Evolutionary conservation across 2,113 vertebrate genomes (phyloP).

Genomic region (Acinonyx jubatus): DNA sequence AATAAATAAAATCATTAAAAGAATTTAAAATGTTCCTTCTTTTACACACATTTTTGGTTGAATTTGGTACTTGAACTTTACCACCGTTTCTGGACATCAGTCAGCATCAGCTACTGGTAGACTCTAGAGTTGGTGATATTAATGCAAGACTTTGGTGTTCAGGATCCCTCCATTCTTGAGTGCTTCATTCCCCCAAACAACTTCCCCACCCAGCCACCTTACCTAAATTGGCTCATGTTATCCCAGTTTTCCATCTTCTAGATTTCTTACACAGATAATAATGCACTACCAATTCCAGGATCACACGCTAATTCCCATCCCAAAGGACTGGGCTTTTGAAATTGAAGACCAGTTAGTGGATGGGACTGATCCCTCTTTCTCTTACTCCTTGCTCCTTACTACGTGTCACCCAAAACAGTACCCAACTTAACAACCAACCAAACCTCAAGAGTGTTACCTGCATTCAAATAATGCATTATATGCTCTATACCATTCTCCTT

Average conservation of each 20-base stretch:
- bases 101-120: neutral
- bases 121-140: neutral
- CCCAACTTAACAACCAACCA: neutral
- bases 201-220: neutral
- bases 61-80: neutral
- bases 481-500: neutral
- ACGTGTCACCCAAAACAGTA: neutral
- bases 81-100: neutral
- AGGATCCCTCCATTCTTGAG: neutral
- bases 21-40: neutral
- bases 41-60: neutral
- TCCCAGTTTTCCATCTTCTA: neutral
- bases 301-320: neutral
- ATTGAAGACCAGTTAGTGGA: rapidly evolving
- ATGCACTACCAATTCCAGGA: neutral
- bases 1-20: no score
- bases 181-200: rapidly evolving
- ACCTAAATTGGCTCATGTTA: neutral
- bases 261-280: neutral
- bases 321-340: neutral
- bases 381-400: neutral
- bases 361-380: neutral
- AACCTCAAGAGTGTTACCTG: neutral
- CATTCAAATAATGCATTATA: neutral
- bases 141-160: neutral